These are phyloP conservation scores for Apteryx owenii DNA, from an alignment of 2,113 vertebrate species.

Conservation along the genomic window DNA sequence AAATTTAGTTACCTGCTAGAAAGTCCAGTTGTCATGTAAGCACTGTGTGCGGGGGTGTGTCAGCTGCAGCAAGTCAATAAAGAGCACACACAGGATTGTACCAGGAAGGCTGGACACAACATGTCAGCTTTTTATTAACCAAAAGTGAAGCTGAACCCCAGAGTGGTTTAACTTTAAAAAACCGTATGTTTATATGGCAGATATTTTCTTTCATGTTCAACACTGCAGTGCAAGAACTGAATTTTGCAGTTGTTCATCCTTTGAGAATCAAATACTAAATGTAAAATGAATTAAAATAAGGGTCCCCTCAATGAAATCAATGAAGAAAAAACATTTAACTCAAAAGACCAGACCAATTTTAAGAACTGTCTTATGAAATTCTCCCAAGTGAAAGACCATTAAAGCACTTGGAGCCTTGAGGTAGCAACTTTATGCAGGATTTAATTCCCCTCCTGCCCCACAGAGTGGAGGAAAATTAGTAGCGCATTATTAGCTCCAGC, in stretches of 20 bases:
- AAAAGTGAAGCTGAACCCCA: conserved; percentile 74
- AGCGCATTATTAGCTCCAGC: conserved; percentile 68
- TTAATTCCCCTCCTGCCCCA: conserved; percentile 68
- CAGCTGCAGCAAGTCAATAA: conserved; percentile 34
- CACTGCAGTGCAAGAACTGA: conserved; percentile 70
- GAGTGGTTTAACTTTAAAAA: conserved; percentile 70
- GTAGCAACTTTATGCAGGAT: conserved; percentile 84
- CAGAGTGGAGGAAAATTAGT: conserved; percentile 69
- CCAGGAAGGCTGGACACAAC: conserved; percentile 65
- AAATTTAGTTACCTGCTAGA: background rate
- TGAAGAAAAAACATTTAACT: conserved; percentile 29
- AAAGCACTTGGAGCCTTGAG: conserved; percentile 84
- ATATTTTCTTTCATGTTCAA: conserved; percentile 55
- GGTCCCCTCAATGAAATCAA: conserved; percentile 49
- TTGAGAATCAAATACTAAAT: conserved; percentile 72
- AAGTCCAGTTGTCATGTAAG: background rate
- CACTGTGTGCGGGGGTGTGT: background rate
- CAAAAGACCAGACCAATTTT: conserved; percentile 67
- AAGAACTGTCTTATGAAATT: conserved; percentile 69
- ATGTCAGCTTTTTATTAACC: conserved; percentile 83
- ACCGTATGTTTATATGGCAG: conserved; percentile 59
- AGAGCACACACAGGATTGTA: conserved; percentile 55
- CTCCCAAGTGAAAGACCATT: conserved; percentile 75
- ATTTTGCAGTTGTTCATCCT: conserved; percentile 63
- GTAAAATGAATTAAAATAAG: conserved; percentile 72